Evolutionary conservation across 2,797 vertebrate genomes (phyloP), one percentile per base, ranked within the genome.

Genomic region (Enteromius viviparus): DNA sequence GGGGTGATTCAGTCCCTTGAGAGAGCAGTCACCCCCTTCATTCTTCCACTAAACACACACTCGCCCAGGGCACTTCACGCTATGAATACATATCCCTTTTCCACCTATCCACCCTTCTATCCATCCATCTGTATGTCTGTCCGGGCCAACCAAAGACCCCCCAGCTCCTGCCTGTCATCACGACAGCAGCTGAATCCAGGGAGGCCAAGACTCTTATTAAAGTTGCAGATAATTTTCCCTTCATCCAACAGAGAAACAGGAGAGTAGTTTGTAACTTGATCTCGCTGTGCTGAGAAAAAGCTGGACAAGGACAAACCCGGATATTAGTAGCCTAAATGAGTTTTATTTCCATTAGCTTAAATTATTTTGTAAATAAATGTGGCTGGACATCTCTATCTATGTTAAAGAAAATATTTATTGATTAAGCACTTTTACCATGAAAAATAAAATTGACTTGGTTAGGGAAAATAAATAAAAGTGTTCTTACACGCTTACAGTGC

Each of bases 161-260:
- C 94, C 94, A 93, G 72, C 84, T 84, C 84, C 68, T 70, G 91
- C 95, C 95, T 95, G 95, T 95, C 95, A 92, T 96, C 97, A 96
- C 96, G 94, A 96, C 95, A 94, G 95, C 96, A 98, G 97, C 97
- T 97, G 97, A 97, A 95, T 98, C 97, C 96, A 97, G 90, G 82
- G 95, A 97, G 97, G 96, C 96, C 94, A 76, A 92, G 94, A 94
- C 96, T 96, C 96, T 97, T 98, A 98, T 98, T 99, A 97, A 98
- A 98, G 95, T 95, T 96, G 97, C 97, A 97, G 96, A 98, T 99
- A 97, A 98, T 97, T 97, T 97, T 49, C 80, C 42, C 76, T 94
- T 92, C 92, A 93, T 95, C 92, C 89, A 91, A 90, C 90, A 89
- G 90, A 91, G 93, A 93, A 93, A 94, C 93, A 93, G 92, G 91